A percentile compares a stretch with the other conserved stretches of the same genome.
Conservation (phyloP, 2,888 invertebrate species). For the Conops quadrifasciatus region DNA sequence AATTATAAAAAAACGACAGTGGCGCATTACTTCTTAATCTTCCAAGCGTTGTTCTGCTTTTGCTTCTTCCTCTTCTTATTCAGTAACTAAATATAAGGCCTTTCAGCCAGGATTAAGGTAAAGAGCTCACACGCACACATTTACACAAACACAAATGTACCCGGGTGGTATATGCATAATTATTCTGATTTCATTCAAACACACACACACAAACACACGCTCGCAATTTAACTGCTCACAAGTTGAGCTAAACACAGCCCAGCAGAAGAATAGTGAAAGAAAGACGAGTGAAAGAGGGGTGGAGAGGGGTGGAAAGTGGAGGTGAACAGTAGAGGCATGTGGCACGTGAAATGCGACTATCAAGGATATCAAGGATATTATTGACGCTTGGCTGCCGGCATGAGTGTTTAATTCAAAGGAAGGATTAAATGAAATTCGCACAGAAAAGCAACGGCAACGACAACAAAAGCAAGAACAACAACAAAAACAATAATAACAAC, state of each 20-base stretch:
- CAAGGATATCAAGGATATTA: conserved; percentile 32
- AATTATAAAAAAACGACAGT: too few species aligned
- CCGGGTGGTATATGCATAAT: too few species aligned
- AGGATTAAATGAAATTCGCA: conserved; percentile 28
- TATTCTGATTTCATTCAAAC: not conserved
- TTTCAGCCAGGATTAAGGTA: too few species aligned
- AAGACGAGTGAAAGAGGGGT: too few species aligned
- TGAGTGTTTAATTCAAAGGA: conserved; percentile 34
- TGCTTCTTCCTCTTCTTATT: not conserved
- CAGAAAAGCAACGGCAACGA: not conserved
- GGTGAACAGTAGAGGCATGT: not conserved
- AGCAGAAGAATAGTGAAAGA: too few species aligned
- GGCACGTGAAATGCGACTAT: conserved; percentile 7
- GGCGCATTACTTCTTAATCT: not conserved
- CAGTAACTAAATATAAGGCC: too few species aligned
- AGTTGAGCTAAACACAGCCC: too few species aligned
- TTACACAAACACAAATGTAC: too few species aligned
- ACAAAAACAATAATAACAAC: not conserved
- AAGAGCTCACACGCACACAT: too few species aligned
- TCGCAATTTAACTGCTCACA: too few species aligned
- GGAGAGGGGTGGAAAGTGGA: too few species aligned
- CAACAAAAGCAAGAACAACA: not conserved
- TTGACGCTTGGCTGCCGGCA: conserved; percentile 30
- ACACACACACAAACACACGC: not conserved
- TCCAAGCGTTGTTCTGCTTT: not conserved